A percentile compares a stretch with the other conserved stretches of the same genome.
phyloP scores from a whole-genome alignment of 2,113 vertebrate genomes.

The Elgaria multicarinata region DNA sequence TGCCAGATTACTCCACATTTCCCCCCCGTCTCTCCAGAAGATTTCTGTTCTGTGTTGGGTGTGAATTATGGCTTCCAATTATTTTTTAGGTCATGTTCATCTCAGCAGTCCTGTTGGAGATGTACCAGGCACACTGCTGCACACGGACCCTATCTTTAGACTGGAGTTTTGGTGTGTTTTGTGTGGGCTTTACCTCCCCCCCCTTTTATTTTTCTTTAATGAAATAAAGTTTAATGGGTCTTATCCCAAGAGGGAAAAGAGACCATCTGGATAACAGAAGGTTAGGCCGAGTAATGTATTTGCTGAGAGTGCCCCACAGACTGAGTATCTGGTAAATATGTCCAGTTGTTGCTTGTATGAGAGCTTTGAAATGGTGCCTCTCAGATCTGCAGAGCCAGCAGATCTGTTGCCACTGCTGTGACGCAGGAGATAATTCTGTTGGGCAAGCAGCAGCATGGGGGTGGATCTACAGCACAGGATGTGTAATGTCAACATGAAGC shows the following conservation, averaged over 20 bases:
- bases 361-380: slow-evolving; percentile 85
- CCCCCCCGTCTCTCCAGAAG: slow-evolving; percentile 60
- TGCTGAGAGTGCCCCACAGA: slow-evolving; percentile 64
- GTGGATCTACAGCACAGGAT: slow-evolving; percentile 89
- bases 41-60: slow-evolving; percentile 76
- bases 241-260: slow-evolving; percentile 67
- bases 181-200: not conserved
- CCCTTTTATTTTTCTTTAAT: slow-evolving; percentile 53
- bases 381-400: slow-evolving; percentile 86
- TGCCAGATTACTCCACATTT: slow-evolving; percentile 78
- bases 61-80: slow-evolving; percentile 76
- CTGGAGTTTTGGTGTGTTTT: slow-evolving; percentile 47
- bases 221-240: slow-evolving; percentile 75
- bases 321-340: slow-evolving; percentile 62
- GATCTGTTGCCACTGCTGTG: slow-evolving; percentile 91
- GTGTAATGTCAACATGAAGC: slow-evolving; percentile 89
- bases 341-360: slow-evolving; percentile 73
- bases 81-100: slow-evolving; percentile 81
- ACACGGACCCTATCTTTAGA: slow-evolving; percentile 70
- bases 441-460: slow-evolving; percentile 87
- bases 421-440: slow-evolving; percentile 98
- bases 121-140: slow-evolving; percentile 72
- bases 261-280: slow-evolving; percentile 81
- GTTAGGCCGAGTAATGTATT: slow-evolving; percentile 67
- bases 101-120: slow-evolving; percentile 76